Percentiles rank a stretch among this genome's conserved stretches.
Evolutionary conservation across 2,113 vertebrate genomes (phyloP).

Genomic region (Sylvietta virens): DNA sequence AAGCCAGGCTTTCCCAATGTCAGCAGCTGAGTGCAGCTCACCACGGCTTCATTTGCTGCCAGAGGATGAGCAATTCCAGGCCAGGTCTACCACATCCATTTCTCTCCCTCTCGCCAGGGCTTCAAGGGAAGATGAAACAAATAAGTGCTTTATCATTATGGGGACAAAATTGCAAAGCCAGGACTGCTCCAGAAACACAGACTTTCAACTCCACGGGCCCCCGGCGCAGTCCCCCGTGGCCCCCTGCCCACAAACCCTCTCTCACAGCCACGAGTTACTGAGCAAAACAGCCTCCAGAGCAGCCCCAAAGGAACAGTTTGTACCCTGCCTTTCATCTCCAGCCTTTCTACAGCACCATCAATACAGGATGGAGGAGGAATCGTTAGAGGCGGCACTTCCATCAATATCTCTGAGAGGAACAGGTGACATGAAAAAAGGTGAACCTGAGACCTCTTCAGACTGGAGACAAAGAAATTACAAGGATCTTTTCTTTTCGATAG

Average conservation of each 20-base stretch:
- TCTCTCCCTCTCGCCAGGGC: not conserved
- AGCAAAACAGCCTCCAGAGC: not conserved
- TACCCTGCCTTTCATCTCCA: conserved; percentile 30
- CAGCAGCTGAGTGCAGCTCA: not conserved
- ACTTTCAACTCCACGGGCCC: not conserved
- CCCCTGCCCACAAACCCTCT: not conserved
- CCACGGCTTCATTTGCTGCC: not conserved
- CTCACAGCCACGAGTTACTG: not conserved
- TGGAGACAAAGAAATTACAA: conserved; percentile 50
- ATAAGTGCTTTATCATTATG: not conserved
- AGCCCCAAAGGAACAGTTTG: not conserved
- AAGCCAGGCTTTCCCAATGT: not conserved
- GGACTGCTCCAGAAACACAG: not conserved
- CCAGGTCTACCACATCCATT: not conserved
- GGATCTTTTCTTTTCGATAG: not conserved
- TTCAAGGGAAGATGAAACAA: not conserved
- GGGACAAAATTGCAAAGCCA: not conserved
- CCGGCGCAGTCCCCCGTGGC: rapidly evolving
- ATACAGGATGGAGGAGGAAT: conserved; percentile 41
- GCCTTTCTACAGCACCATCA: conserved; percentile 26
- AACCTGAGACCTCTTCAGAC: conserved; percentile 22
- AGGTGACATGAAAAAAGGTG: conserved; percentile 35
- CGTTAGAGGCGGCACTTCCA: conserved; percentile 33
- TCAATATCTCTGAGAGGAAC: conserved; percentile 43
- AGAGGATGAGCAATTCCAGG: not conserved